Percentiles rank a stretch among this genome's conserved stretches.
These are phyloP conservation scores for Zaprionus kolodkinae DNA, from an alignment of 1,140 invertebrate species.

Conservation along the genomic window DNA sequence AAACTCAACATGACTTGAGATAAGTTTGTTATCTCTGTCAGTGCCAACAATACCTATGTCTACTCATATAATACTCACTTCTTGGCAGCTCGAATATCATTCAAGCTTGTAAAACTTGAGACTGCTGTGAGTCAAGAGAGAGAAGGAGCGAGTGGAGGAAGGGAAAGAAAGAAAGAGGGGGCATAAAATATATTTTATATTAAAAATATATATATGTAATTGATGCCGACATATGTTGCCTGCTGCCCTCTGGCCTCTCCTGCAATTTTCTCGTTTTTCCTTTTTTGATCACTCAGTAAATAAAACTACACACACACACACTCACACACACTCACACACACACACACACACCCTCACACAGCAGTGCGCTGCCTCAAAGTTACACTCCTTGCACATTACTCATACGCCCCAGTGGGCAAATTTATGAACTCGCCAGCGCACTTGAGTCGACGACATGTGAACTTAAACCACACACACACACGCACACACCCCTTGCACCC, in stretches of 20 bases:
- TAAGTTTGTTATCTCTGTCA: background rate
- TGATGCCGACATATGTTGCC: conserved; percentile 72
- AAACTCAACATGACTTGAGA: background rate
- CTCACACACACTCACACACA: conserved; percentile 29
- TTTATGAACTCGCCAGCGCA: conserved; percentile 76
- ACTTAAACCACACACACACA: conserved; percentile 26
- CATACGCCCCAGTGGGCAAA: conserved; percentile 81
- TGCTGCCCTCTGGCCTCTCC: conserved; percentile 60
- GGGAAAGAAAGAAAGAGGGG: background rate
- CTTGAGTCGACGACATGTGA: conserved; percentile 74
- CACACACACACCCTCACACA: conserved; percentile 15
- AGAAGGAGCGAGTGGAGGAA: background rate
- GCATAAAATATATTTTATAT: conserved; percentile 16
- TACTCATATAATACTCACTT: background rate
- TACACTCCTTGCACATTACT: conserved; percentile 76
- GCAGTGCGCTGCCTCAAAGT: conserved; percentile 24
- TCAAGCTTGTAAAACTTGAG: background rate
- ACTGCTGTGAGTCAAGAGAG: background rate
- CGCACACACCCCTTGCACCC: background rate
- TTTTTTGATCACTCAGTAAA: conserved; percentile 46
- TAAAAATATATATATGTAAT: conserved; percentile 60
- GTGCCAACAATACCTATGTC: background rate
- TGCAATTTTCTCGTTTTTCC: conserved; percentile 50
- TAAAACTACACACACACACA: conserved; percentile 23
- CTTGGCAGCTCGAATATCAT: background rate